Base-by-base conservation (phyloP, 2,888 invertebrate genomes). In the Dromius quadrimaculatus region DNA sequence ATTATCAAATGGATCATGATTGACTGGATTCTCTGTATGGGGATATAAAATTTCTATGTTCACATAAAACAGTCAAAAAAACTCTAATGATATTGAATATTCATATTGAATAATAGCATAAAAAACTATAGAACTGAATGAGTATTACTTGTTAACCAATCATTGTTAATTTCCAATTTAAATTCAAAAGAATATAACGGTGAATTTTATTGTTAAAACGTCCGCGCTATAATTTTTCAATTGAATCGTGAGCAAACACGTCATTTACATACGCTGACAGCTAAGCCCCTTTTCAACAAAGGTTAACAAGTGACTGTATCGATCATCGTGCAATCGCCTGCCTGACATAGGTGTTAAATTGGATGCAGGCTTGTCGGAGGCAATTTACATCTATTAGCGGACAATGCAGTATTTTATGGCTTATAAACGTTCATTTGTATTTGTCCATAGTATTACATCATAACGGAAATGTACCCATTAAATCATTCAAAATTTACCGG, bases 371-470 rank as follows among this genome's bases (percentile, higher is more conserved):
- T 23, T 47, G 64, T 64, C 64, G 50, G 50, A 3, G 20, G 64
- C 64, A 64, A 64, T 64, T 64, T 64, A 64, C 64, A 64, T 47
- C 47, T 47, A 64, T 64, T 64, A 47, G 11, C 36, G 36, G 34
- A 50, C 64, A 64, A 62, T 62, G 47, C 6, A 36, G 50, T 54
- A 28, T 54, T 54, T 28, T 54, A 28, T 19, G 50, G 15, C 50
- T 54, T 23, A 54, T 54, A 28, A 23, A 54, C 50, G 50, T 28
- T 54, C 50, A 15, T 54, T 50, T 50, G 50, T 28, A 38, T 38
- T 38, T 38, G 38, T 15, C 11, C 5, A 1, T 38, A 38, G 13
- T 6, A n/a, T 2, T 2, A 13, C n/a, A 38, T 38, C 38, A 11
- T 38, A 38, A 38, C 11, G 13, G 11, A 13, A 38, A 38, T 13